Base-by-base conservation (phyloP, 2,888 invertebrate species). In the Eupelmus urozonus region DNA sequence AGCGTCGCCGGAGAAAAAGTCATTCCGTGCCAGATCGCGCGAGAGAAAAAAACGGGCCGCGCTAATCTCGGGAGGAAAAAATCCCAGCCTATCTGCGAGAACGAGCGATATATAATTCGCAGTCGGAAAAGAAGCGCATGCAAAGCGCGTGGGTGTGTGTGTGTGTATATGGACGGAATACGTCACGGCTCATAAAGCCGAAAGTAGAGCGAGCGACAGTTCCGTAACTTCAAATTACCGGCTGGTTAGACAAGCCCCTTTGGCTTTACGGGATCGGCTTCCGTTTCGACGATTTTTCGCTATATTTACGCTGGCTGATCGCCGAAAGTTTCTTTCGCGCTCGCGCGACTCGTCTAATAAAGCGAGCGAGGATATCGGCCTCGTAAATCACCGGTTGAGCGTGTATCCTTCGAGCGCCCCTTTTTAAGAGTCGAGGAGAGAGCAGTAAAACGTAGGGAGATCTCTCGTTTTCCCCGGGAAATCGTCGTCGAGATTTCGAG, bases 231-330 rank as follows among this genome's bases (percentile, higher is more conserved):
- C 29, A 20, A 70, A 59, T 71, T 70, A 55, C 69, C 62, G 63
- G 55, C 69, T 69, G 69, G 55, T 76, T 76, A 63, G 62, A 69
- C 76, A 29, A 72, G 51, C 55, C 53, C 67, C 40, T 23, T 20
- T 34, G 69, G 63, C 75, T 69, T 76, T 69, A 23, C 25, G 29
- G 23, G 42, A 63, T 76, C 25, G 69, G 63, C 63, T n/a, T n/a
- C n/a, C n/a, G 42, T 45, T 55, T 13, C 42, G 25, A 23, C 40
- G 18, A 42, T 23, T 23, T 45, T 20, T 51, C 16, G n/a, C n/a
- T n/a, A n/a, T n/a, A n/a, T n/a, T n/a, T n/a, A n/a, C n/a, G n/a
- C n/a, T n/a, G n/a, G n/a, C n/a, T n/a, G n/a, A n/a, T n/a, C n/a
- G n/a, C n/a, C n/a, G n/a, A n/a, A n/a, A n/a, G n/a, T n/a, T n/a